Evolutionary conservation across 1,140 invertebrate genomes (phyloP).

Genomic region (Leptinotarsa lineolata): DNA sequence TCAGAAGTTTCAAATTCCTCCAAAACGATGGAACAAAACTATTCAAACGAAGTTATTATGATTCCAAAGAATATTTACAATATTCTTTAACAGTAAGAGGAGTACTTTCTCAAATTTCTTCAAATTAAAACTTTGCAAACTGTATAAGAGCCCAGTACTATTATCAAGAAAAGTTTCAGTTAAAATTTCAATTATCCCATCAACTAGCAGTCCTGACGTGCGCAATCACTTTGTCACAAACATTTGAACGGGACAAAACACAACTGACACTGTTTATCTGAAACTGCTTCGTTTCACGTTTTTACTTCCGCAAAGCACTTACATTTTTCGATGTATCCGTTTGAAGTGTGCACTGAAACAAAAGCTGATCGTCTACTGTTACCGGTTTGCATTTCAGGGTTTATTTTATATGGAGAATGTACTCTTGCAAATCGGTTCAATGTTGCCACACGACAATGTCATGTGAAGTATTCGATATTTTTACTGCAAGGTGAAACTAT

Average conservation of each 20-base stretch:
- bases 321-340: background rate
- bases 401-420: conserved; percentile 1
- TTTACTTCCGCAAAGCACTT: background rate
- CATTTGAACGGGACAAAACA: background rate
- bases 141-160: no score
- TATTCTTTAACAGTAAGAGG: no score
- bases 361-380: background rate
- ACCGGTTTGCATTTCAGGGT: background rate
- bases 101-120: no score
- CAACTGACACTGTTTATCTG: background rate
- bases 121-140: no score
- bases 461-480: background rate
- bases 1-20: no score
- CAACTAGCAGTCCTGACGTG: no score
- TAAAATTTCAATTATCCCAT: no score
- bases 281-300: background rate
- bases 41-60: no score
- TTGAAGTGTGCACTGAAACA: background rate
- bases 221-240: background rate
- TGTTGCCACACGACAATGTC: background rate
- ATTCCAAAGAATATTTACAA: no score
- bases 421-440: background rate
- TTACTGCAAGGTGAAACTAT: no score
- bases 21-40: no score
- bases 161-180: no score